These are phyloP conservation scores for Pogonognathellus flavescens DNA, from an alignment of 1,140 invertebrate genomes.

Conservation along the genomic window DNA sequence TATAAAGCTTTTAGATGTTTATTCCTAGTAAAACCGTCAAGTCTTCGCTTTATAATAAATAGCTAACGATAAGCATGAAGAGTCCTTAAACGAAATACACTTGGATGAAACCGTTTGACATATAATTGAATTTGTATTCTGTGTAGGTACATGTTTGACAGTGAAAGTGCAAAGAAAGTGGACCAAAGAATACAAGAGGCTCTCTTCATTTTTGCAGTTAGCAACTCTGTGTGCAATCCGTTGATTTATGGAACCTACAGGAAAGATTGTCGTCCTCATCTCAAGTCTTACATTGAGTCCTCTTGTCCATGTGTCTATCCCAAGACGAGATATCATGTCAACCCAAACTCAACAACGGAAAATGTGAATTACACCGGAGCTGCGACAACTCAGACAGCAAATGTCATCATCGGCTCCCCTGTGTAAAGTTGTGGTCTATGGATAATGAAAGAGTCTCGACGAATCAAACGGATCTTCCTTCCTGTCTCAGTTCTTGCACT, in stretches of 20 bases:
- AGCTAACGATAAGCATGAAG: too few relatives aligned
- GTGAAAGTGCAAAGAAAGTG: slow-evolving; percentile 76
- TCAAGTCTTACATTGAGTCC: background rate
- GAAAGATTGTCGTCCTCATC: background rate
- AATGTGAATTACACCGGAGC: background rate
- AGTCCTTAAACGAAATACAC: too few relatives aligned
- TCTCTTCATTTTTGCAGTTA: slow-evolving; percentile 78
- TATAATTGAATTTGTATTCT: background rate
- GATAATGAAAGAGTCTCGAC: too few relatives aligned
- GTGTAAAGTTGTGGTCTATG: too few relatives aligned
- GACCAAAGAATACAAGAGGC: slow-evolving; percentile 75
- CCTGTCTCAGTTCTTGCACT: too few relatives aligned
- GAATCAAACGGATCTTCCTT: too few relatives aligned
- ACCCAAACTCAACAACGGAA: background rate
- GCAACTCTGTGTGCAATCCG: slow-evolving; percentile 83
- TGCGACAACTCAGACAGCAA: background rate
- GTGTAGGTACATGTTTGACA: slow-evolving; percentile 79
- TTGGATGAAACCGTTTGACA: background rate
- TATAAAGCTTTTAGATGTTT: too few relatives aligned
- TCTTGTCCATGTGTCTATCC: background rate
- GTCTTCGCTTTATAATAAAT: too few relatives aligned
- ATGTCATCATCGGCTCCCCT: too few relatives aligned
- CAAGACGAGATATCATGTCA: background rate
- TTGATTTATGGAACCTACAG: slow-evolving; percentile 77
- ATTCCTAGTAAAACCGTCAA: too few relatives aligned